Evolutionary conservation across 2,113 vertebrate genomes (phyloP).

Genomic region (Cepphus grylle): DNA sequence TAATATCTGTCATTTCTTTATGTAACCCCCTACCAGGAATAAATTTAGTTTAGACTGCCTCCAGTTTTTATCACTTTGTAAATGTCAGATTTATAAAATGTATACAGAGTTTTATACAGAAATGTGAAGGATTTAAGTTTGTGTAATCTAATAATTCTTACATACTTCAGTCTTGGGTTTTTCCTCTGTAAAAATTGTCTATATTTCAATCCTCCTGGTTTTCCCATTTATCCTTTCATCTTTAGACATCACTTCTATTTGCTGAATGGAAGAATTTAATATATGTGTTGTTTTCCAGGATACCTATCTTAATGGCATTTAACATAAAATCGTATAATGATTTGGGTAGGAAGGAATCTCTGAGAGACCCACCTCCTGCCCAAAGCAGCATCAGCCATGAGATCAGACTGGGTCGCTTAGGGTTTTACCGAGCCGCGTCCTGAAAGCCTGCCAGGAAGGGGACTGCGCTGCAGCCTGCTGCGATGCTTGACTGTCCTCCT

Average conservation of each 20-base stretch:
- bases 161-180: background rate
- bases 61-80: background rate
- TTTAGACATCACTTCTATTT: background rate
- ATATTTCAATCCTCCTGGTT: background rate
- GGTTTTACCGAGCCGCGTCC: background rate
- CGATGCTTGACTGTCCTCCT: background rate
- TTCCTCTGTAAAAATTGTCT: background rate
- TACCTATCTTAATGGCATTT: background rate
- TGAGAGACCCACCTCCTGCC: background rate
- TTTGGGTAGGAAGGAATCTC: background rate
- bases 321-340: background rate
- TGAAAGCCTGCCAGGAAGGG: background rate
- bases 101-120: background rate
- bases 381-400: background rate
- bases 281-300: background rate
- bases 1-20: background rate
- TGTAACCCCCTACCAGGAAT: background rate
- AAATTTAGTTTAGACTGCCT: background rate
- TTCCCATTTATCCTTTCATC: background rate
- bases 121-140: background rate
- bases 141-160: background rate
- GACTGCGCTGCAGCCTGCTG: too few species aligned
- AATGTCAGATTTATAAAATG: conserved; percentile 38
- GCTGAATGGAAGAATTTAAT: background rate
- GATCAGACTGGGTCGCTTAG: background rate